Evolutionary conservation across 2,797 vertebrate genomes (phyloP).

Genomic region (Ceyx erithaca): DNA sequence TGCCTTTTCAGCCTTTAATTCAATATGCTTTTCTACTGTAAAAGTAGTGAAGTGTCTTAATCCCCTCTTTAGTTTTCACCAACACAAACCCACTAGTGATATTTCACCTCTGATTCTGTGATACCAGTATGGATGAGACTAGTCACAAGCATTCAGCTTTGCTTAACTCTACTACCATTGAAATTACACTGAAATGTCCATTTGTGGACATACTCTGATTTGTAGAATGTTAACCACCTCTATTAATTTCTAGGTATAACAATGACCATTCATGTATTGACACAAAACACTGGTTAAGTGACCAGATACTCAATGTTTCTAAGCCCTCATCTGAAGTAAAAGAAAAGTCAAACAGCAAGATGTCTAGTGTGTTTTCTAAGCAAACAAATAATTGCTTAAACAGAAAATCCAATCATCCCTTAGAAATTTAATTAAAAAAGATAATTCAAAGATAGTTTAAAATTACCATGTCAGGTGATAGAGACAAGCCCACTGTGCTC

Average conservation of each 20-base stretch:
- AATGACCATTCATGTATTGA: background rate
- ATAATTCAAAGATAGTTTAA: conserved; percentile 68
- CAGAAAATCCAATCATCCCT: conserved; percentile 33
- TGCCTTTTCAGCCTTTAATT: background rate
- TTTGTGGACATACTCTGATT: background rate
- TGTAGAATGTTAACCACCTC: background rate
- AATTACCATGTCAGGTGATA: conserved; percentile 62
- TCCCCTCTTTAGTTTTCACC: background rate
- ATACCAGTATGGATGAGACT: background rate
- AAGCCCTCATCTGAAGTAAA: background rate
- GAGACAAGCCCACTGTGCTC: conserved; percentile 48
- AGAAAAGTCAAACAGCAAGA: conserved; percentile 4
- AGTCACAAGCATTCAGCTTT: background rate
- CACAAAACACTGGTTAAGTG: background rate
- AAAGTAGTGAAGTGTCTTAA: conserved; percentile 8
- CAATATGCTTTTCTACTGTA: background rate
- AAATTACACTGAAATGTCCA: background rate
- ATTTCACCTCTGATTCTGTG: background rate
- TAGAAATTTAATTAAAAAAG: conserved; percentile 66
- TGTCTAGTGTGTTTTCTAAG: conserved; percentile 26
- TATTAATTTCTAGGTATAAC: background rate
- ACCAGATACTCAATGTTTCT: background rate
- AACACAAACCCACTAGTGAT: background rate
- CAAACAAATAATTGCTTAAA: conserved; percentile 48
- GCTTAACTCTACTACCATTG: background rate